Conservation (phyloP, 2,888 invertebrate species). For the Apodemia duryi region DNA sequence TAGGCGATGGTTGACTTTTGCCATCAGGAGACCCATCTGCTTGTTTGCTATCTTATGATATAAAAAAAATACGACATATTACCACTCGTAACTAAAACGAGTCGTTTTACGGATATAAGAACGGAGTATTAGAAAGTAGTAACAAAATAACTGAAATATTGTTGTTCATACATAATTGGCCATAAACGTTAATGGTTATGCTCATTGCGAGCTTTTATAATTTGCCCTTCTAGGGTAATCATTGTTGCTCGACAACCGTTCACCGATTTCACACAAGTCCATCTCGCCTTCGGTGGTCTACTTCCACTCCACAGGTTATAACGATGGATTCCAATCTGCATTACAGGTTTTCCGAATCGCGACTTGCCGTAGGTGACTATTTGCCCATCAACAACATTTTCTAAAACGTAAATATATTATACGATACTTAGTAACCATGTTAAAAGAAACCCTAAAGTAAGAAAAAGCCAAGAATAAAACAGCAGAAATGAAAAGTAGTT, state of each 20-base stretch:
- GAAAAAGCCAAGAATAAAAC: background rate
- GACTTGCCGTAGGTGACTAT: conserved; percentile 37
- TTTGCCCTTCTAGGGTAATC: conserved; percentile 35
- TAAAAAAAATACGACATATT: too few species aligned
- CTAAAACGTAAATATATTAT: conserved; percentile 25
- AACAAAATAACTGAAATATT: background rate
- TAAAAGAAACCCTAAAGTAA: background rate
- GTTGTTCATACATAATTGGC: background rate
- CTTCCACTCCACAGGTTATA: conserved; percentile 48
- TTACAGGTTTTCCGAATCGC: conserved; percentile 45
- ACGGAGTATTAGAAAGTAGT: too few species aligned
- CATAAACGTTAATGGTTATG: conserved; percentile 29
- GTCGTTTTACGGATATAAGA: too few species aligned
- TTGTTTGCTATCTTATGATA: too few species aligned
- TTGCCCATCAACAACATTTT: conserved; percentile 1
- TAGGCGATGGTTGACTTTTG: too few species aligned
- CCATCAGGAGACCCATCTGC: too few species aligned
- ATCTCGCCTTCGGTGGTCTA: conserved; percentile 35
- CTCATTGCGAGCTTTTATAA: conserved; percentile 27
- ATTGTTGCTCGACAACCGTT: conserved; percentile 35
- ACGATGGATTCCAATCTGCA: conserved; percentile 46
- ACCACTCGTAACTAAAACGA: too few species aligned
- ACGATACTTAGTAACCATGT: background rate
- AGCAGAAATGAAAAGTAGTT: background rate
- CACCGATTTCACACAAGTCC: conserved; percentile 33